Evolutionary conservation across 2,888 invertebrate genomes (phyloP).

Genomic region (Tetranychus truncatus): DNA sequence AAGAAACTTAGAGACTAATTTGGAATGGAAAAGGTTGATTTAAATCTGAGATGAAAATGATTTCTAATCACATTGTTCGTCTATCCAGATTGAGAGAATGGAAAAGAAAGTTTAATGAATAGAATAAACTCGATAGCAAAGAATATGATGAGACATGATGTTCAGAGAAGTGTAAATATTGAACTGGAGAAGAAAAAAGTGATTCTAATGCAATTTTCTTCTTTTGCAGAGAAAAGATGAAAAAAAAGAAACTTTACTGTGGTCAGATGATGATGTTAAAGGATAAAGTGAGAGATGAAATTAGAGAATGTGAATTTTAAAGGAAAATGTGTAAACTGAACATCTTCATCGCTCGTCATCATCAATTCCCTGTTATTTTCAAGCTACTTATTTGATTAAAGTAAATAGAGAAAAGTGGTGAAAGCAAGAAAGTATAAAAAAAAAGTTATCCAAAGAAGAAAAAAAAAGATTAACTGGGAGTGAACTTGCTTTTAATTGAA

Average conservation of each 20-base stretch:
- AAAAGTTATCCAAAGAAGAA: background rate
- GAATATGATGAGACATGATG: background rate
- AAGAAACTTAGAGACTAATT: background rate
- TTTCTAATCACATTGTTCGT: no score
- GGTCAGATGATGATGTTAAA: background rate
- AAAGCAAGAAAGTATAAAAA: no score
- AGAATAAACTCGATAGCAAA: background rate
- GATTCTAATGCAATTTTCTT: background rate
- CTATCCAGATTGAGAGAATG: background rate
- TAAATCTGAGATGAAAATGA: background rate
- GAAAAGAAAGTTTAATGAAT: background rate
- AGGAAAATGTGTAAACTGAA: background rate
- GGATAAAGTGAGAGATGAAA: background rate
- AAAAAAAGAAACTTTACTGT: no score
- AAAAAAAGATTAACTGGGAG: background rate
- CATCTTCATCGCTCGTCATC: background rate
- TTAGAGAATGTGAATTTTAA: background rate
- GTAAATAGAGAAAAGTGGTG: no score
- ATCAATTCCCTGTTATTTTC: no score
- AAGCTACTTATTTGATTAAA: no score
- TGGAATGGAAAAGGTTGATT: background rate
- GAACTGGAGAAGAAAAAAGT: background rate
- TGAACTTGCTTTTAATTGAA: background rate
- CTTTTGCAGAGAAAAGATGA: background rate
- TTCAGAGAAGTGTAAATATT: background rate